Evolutionary conservation across 2,113 vertebrate genomes (phyloP).

Genomic region (Lates calcarifer): DNA sequence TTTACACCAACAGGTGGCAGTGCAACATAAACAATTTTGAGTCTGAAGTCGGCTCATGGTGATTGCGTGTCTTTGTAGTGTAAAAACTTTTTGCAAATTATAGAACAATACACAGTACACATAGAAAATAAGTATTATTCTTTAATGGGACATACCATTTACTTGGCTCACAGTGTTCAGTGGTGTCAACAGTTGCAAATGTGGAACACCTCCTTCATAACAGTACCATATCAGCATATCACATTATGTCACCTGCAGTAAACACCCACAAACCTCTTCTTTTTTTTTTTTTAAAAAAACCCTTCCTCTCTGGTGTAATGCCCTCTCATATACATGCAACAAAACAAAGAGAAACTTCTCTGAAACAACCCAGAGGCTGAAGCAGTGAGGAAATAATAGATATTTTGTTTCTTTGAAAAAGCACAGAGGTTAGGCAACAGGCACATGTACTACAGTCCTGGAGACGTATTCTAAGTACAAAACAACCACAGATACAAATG

Average conservation of each 20-base stretch:
- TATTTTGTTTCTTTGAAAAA: background rate
- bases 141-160: constrained; percentile 56
- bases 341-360: constrained; percentile 2
- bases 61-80: background rate
- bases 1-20: constrained; percentile 52
- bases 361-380: constrained; percentile 2
- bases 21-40: background rate
- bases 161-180: constrained; percentile 61
- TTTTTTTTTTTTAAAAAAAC: constrained; percentile 11
- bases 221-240: constrained; percentile 10
- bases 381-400: constrained; percentile 12
- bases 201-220: constrained; percentile 25
- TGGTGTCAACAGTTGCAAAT: constrained; percentile 44
- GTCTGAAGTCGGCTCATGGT: too few relatives aligned
- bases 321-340: constrained; percentile 17
- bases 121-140: constrained; percentile 24
- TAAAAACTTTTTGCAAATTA: background rate
- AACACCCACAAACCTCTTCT: background rate
- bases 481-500: constrained; percentile 38
- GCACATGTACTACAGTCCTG: constrained; percentile 12
- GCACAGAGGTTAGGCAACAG: background rate
- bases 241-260: constrained; percentile 7
- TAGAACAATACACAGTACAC: constrained; percentile 7
- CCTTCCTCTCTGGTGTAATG: constrained; percentile 14
- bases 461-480: constrained; percentile 31